Percentiles rank a stretch among this genome's conserved stretches.
phyloP scores from a whole-genome alignment of 2,797 vertebrate species.

The Pelobates cultripes region DNA sequence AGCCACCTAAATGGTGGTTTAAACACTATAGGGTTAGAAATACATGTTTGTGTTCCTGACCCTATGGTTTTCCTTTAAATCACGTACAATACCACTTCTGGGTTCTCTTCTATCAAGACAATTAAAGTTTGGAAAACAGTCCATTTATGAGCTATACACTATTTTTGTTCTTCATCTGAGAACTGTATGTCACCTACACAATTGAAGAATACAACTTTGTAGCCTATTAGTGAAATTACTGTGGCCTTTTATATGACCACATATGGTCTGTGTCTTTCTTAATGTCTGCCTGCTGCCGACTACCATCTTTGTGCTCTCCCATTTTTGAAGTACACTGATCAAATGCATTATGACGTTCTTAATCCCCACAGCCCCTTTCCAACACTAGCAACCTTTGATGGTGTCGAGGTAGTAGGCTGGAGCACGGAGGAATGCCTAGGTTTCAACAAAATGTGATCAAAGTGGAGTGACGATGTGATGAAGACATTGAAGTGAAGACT shows the following conservation, averaged over 20 bases:
- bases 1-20: no score
- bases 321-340: conserved; percentile 42
- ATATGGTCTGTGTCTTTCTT: conserved; percentile 38
- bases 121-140: no score
- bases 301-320: conserved; percentile 39
- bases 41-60: no score
- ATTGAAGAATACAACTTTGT: no score
- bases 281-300: conserved; percentile 37
- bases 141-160: no score
- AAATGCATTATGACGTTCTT: conserved; percentile 43
- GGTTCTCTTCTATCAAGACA: no score
- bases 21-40: no score
- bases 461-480: conserved; percentile 17
- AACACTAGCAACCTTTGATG: conserved; percentile 37
- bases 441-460: conserved; percentile 42
- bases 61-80: no score
- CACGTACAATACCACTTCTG: no score
- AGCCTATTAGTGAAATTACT: not conserved
- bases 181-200: no score
- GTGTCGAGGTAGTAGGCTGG: conserved; percentile 32
- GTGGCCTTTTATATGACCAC: conserved; percentile 15
- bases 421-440: conserved; percentile 38
- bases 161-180: no score
- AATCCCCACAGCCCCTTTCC: conserved; percentile 36
- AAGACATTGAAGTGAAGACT: conserved; percentile 39